Evolutionary conservation across 2,113 vertebrate species (phyloP).

Genomic region (Bungarus multicinctus): DNA sequence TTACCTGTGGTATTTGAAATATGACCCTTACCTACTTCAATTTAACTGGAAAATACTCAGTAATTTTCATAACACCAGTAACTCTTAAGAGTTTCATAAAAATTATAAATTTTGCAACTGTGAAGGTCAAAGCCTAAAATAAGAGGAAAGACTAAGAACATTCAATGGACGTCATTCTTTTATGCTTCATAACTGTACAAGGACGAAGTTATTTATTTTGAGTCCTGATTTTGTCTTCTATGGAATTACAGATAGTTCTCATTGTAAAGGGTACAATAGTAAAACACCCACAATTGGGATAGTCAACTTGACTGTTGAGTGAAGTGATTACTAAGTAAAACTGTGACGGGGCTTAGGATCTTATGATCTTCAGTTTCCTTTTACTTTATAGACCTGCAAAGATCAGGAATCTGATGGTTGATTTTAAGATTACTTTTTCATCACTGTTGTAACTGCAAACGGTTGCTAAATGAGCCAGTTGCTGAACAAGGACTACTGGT

Average conservation of each 20-base stretch:
- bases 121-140: not conserved
- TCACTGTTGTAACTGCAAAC: not conserved
- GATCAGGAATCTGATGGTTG: not conserved
- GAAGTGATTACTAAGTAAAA: not conserved
- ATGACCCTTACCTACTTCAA: not conserved
- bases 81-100: not conserved
- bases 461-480: not conserved
- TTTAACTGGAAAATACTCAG: not conserved
- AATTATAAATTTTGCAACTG: not conserved
- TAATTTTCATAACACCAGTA: constrained; percentile 1
- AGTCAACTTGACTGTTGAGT: not conserved
- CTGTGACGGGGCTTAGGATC: not conserved
- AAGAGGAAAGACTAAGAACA: not conserved
- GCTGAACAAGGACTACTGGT: not conserved
- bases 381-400: not conserved
- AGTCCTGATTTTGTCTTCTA: not conserved
- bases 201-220: not conserved
- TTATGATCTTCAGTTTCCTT: not conserved
- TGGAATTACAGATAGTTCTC: not conserved
- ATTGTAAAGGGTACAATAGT: not conserved
- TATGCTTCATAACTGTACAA: not conserved
- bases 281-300: not conserved
- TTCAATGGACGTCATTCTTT: not conserved
- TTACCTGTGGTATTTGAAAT: constrained; percentile 6
- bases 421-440: not conserved